Conservation (phyloP, 1,140 invertebrate genomes). For the Eumaeus atala region DNA sequence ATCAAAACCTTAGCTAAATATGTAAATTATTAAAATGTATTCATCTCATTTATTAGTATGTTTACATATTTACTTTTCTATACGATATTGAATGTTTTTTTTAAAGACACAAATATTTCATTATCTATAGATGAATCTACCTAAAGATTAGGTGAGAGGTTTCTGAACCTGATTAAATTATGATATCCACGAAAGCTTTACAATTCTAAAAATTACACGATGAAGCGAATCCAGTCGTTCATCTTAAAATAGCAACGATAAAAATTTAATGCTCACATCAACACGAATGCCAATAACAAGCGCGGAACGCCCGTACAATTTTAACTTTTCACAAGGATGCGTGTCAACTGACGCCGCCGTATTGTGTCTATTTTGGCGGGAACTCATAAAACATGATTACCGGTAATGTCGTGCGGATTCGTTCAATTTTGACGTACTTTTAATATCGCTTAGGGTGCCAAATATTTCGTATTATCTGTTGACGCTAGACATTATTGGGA, state of each 20-base stretch:
- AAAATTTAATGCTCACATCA: constrained; percentile 30
- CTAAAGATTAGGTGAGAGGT: too few species aligned
- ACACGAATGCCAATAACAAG: constrained; percentile 16
- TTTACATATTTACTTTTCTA: neutral
- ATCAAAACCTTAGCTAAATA: too few species aligned
- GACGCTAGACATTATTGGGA: too few species aligned
- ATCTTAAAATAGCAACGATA: constrained; percentile 32
- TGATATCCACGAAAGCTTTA: neutral
- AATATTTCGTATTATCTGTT: constrained; percentile 1
- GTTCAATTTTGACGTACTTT: constrained; percentile 43
- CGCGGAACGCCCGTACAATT: constrained; percentile 29
- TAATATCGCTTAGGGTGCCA: constrained; percentile 27
- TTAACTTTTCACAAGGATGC: constrained; percentile 47
- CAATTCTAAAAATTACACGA: constrained; percentile 12
- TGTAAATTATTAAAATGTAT: too few species aligned
- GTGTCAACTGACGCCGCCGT: constrained; percentile 41
- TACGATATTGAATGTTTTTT: too few species aligned
- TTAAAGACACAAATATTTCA: neutral
- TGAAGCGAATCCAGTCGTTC: constrained; percentile 17
- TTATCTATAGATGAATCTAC: neutral
- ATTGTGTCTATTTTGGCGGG: constrained; percentile 50
- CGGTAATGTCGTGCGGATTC: constrained; percentile 44
- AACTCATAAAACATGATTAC: constrained; percentile 59
- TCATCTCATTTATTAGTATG: too few species aligned
- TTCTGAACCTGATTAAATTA: too few species aligned